phyloP scores from a whole-genome alignment of 2,888 invertebrate genomes.

The Cryptocephalus moraei region DNA sequence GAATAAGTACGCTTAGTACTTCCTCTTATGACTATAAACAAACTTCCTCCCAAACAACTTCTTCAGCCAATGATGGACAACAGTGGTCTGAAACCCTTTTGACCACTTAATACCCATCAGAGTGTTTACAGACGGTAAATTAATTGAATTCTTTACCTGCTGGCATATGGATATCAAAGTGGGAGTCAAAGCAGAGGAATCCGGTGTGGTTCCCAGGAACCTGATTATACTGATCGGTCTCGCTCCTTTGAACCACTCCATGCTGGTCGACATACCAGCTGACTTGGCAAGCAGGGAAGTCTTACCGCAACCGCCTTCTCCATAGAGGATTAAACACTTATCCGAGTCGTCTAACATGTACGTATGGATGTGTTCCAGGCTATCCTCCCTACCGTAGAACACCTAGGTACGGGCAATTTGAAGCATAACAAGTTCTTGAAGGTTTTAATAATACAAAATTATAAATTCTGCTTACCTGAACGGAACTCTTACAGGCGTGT shows the following conservation, averaged over 20 bases:
- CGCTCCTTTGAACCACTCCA: slow-evolving; percentile 61
- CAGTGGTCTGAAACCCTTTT: not conserved
- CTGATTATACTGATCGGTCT: slow-evolving; percentile 81
- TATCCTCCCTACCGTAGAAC: slow-evolving; percentile 87
- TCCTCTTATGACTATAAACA: too few species aligned
- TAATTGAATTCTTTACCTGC: slow-evolving; percentile 50
- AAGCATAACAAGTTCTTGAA: slow-evolving; percentile 1
- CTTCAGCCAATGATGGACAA: too few species aligned
- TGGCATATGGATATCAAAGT: slow-evolving; percentile 92
- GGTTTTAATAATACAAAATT: not conserved
- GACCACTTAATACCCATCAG: not conserved
- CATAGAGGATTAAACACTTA: slow-evolving; percentile 84
- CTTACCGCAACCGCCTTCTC: slow-evolving; percentile 96
- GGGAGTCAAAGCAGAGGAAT: slow-evolving; percentile 89
- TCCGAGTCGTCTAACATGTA: slow-evolving; percentile 79
- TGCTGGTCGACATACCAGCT: slow-evolving; percentile 63
- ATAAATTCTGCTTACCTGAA: slow-evolving; percentile 48
- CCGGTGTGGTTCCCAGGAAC: slow-evolving; percentile 94
- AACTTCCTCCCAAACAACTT: too few species aligned
- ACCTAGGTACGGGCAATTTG: slow-evolving; percentile 40
- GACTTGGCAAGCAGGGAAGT: slow-evolving; percentile 91
- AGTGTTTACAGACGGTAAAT: not conserved
- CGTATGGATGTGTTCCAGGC: slow-evolving; percentile 63
- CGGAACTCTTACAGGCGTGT: slow-evolving; percentile 90
- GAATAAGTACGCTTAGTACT: too few species aligned